Evolutionary conservation across 2,888 invertebrate genomes (phyloP).

Genomic region (Heliothis peltigera): DNA sequence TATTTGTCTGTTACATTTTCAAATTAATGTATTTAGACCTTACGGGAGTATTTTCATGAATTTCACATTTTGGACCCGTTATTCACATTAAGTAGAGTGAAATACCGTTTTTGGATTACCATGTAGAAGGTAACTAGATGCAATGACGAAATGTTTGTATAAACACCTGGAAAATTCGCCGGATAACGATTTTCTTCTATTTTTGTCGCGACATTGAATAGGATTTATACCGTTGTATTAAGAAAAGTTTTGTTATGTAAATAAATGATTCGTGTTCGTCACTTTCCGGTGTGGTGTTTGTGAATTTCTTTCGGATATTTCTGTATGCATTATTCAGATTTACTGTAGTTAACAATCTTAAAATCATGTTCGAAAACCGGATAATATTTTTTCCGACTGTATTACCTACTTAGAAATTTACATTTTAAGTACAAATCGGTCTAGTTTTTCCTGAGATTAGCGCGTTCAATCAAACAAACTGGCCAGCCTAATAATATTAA

Average conservation of each 20-base stretch:
- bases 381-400: too few relatives aligned
- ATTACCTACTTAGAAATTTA: too few relatives aligned
- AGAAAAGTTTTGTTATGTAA: conserved; percentile 1
- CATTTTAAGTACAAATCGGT: too few relatives aligned
- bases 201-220: conserved; percentile 26
- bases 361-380: too few relatives aligned
- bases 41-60: conserved; percentile 46
- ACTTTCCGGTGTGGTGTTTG: neutral
- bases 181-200: conserved; percentile 16
- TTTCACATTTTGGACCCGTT: conserved; percentile 51
- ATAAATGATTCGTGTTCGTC: neutral
- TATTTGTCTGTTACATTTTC: conserved; percentile 29
- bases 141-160: conserved; percentile 21
- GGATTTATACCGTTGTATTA: conserved; percentile 4
- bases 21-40: conserved; percentile 55
- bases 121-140: conserved; percentile 30
- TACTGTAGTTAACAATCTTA: neutral
- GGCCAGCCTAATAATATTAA: too few relatives aligned
- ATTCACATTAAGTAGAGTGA: conserved; percentile 30
- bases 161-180: conserved; percentile 12
- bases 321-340: neutral
- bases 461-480: too few relatives aligned
- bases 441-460: too few relatives aligned
- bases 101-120: conserved; percentile 41
- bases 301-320: neutral